A percentile compares a stretch with the other conserved stretches of the same genome.
These are phyloP conservation scores for Stenchaetothrips biformis DNA, from an alignment of 2,888 invertebrate genomes.

Conservation along the genomic window DNA sequence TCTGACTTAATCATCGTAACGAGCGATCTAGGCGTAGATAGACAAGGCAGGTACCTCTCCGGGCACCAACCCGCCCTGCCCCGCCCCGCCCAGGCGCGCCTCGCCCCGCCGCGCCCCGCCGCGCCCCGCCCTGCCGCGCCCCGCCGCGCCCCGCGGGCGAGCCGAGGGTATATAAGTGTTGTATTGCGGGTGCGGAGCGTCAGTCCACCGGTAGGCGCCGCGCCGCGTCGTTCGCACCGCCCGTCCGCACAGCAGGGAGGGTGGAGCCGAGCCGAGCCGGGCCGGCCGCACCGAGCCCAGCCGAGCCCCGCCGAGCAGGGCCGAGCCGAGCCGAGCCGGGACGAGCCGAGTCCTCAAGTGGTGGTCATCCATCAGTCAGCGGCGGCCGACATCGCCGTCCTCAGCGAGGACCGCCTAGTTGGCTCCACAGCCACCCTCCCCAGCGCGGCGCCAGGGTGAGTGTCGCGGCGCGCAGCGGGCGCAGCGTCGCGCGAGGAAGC, in stretches of 20 bases:
- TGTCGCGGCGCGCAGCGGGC: too few relatives aligned
- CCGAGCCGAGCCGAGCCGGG: background rate
- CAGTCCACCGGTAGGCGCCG: constrained; percentile 9
- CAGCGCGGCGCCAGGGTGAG: too few relatives aligned
- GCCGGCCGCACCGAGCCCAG: background rate
- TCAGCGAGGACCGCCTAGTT: too few relatives aligned
- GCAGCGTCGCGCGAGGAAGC: too few relatives aligned
- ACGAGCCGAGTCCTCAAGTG: background rate
- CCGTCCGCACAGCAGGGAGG: background rate
- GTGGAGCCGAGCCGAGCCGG: background rate
- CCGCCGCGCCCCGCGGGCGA: background rate
- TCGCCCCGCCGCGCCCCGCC: background rate
- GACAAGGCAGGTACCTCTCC: background rate
- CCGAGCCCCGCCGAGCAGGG: background rate
- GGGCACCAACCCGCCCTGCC: background rate
- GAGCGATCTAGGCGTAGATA: too few relatives aligned
- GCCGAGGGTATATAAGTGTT: constrained; percentile 20
- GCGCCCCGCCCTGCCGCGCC: background rate
- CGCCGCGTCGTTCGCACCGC: background rate
- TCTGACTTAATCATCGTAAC: too few relatives aligned
- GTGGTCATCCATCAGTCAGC: too few relatives aligned
- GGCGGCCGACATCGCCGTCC: too few relatives aligned
- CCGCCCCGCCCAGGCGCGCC: background rate
- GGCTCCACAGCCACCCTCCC: too few relatives aligned
- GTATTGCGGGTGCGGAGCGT: background rate